A percentile compares a stretch with the other conserved stretches of the same genome.
These are phyloP conservation scores for Acanthoscelides obtectus DNA, from an alignment of 2,888 invertebrate genomes.

Conservation along the genomic window DNA sequence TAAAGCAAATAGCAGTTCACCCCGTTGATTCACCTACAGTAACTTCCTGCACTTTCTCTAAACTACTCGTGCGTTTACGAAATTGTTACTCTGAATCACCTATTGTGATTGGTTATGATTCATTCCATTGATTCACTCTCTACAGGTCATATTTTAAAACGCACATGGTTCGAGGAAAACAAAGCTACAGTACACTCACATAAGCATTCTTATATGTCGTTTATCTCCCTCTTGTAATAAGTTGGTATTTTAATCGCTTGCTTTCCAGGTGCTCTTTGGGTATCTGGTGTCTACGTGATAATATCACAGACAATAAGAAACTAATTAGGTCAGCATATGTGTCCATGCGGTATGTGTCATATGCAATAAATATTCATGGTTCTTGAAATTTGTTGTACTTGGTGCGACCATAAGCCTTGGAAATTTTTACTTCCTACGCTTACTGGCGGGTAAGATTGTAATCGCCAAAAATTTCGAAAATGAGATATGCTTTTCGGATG, in stretches of 20 bases:
- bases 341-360: background rate
- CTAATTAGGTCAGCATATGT: background rate
- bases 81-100: background rate
- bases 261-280: background rate
- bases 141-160: background rate
- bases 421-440: too few species aligned
- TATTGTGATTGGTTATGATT: background rate
- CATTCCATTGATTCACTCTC: background rate
- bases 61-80: too few species aligned
- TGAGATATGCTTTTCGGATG: too few species aligned
- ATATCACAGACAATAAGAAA: background rate
- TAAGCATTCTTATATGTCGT: background rate
- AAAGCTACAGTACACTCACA: background rate
- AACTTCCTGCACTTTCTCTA: too few species aligned
- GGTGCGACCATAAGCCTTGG: too few species aligned
- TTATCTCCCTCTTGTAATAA: background rate
- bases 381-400: background rate
- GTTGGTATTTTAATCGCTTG: background rate
- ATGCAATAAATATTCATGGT: background rate
- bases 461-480: too few species aligned
- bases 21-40: too few species aligned
- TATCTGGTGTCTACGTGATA: background rate
- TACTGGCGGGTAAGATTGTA: too few species aligned
- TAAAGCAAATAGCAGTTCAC: too few species aligned
- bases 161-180: background rate